phyloP scores from a whole-genome alignment of 2,113 vertebrate species.

The Paramormyrops kingsleyae region DNA sequence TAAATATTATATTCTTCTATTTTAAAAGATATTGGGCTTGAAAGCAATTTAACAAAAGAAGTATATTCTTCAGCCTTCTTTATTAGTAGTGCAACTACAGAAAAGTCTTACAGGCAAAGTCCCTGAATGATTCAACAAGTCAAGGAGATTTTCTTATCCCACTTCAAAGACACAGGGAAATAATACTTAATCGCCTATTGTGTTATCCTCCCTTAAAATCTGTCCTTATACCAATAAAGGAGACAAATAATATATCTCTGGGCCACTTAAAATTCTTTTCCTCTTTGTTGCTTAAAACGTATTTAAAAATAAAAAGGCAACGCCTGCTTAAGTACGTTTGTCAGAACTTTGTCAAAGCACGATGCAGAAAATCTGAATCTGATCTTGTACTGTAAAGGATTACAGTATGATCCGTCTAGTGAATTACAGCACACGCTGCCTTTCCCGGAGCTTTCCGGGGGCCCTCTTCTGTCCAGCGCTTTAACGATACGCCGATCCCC shows the following conservation, averaged over 20 bases:
- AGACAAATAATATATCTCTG: slow-evolving; percentile 1
- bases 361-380: neutral
- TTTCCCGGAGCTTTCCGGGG: neutral
- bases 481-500: neutral
- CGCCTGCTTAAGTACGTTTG: neutral
- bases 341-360: neutral
- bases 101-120: neutral
- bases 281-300: neutral
- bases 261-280: neutral
- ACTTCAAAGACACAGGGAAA: slow-evolving; percentile 1
- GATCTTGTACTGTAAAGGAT: neutral
- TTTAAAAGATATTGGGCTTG: neutral
- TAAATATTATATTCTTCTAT: neutral
- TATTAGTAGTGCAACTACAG: neutral
- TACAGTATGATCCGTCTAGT: neutral
- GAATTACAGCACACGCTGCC: neutral
- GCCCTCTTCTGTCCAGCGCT: neutral
- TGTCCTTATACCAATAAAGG: neutral
- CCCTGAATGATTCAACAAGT: neutral
- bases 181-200: neutral
- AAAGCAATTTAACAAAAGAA: neutral
- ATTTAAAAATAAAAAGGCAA: slow-evolving; percentile 1
- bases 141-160: neutral
- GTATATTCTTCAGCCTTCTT: neutral
- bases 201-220: slow-evolving; percentile 1